Evolutionary conservation across 2,113 vertebrate genomes (phyloP).

Genomic region (Pao palembangensis): DNA sequence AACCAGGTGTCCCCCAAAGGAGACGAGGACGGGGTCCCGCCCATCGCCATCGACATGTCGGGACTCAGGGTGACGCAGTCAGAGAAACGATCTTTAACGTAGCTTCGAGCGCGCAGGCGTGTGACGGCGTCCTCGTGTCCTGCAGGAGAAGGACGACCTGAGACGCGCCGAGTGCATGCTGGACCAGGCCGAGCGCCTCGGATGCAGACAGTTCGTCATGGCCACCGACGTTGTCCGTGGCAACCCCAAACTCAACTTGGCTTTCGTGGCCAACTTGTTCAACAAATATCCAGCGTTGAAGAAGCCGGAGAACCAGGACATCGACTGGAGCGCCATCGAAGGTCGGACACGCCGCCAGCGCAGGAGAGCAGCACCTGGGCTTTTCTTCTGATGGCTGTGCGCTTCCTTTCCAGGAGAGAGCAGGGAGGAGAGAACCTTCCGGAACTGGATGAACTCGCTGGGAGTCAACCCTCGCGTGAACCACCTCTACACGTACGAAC

Average conservation of each 20-base stretch:
- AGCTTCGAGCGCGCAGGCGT: neutral
- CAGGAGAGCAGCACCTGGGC: too few species aligned
- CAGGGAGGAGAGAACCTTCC: slow-evolving; percentile 92
- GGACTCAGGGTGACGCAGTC: slow-evolving; percentile 84
- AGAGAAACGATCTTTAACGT: neutral
- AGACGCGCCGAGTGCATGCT: slow-evolving; percentile 89
- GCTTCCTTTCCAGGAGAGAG: slow-evolving; percentile 82
- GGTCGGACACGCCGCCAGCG: neutral
- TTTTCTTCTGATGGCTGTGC: too few species aligned
- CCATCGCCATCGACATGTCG: slow-evolving; percentile 87
- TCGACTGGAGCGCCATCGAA: slow-evolving; percentile 94
- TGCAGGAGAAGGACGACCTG: slow-evolving; percentile 88
- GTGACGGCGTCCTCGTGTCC: too few species aligned
- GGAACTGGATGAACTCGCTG: slow-evolving; percentile 98
- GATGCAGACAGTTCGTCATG: slow-evolving; percentile 92
- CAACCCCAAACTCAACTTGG: slow-evolving; percentile 94
- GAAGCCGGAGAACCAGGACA: slow-evolving; percentile 96
- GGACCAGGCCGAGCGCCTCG: slow-evolving; percentile 88
- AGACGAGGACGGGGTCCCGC: slow-evolving; percentile 86
- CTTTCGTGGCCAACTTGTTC: slow-evolving; percentile 92
- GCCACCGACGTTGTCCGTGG: slow-evolving; percentile 87
- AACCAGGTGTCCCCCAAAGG: slow-evolving; percentile 92
- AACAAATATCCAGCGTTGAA: slow-evolving; percentile 95
- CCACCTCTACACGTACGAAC: slow-evolving; percentile 93
- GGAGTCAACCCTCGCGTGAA: slow-evolving; percentile 91